These are phyloP conservation scores for Helobdella robusta DNA, from an alignment of 2,888 invertebrate genomes.

Conservation along the genomic window DNA sequence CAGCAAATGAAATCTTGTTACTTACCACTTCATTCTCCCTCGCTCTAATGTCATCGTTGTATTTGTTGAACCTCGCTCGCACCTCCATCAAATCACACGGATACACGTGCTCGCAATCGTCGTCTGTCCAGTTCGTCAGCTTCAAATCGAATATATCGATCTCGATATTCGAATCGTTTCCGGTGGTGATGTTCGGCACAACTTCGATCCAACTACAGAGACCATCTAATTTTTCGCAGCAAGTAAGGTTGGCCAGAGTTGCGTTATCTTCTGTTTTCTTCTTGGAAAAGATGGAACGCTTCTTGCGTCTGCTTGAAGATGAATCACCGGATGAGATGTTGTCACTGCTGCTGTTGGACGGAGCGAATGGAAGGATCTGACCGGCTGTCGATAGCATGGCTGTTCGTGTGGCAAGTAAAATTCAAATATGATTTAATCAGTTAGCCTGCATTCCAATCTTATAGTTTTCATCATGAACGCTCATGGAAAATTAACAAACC, in stretches of 20 bases:
- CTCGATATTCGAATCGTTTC: no score
- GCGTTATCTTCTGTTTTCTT: slow-evolving; percentile 9
- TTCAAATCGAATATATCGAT: slow-evolving; percentile 24
- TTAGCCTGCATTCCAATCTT: no score
- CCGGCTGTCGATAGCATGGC: slow-evolving; percentile 32
- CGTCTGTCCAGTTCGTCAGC: slow-evolving; percentile 30
- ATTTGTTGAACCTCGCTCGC: slow-evolving; percentile 27
- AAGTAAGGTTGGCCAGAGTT: slow-evolving; percentile 26
- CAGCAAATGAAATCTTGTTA: background rate
- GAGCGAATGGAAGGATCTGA: slow-evolving; percentile 32
- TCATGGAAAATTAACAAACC: no score
- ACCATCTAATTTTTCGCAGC: slow-evolving; percentile 30
- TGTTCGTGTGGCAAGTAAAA: slow-evolving; percentile 18
- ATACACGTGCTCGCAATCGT: slow-evolving; percentile 30
- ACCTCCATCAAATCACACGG: slow-evolving; percentile 34
- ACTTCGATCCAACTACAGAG: slow-evolving; percentile 33
- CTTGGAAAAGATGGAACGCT: slow-evolving; percentile 11
- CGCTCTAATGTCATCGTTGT: slow-evolving; percentile 25
- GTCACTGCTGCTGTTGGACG: slow-evolving; percentile 24
- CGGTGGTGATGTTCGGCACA: slow-evolving; percentile 1
- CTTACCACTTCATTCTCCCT: slow-evolving; percentile 29
- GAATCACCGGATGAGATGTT: slow-evolving; percentile 20
- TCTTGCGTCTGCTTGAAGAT: background rate
- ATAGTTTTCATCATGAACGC: no score
- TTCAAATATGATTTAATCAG: background rate